Evolutionary conservation across 2,888 invertebrate species (phyloP).

Genomic region (Hecatera dysodea): DNA sequence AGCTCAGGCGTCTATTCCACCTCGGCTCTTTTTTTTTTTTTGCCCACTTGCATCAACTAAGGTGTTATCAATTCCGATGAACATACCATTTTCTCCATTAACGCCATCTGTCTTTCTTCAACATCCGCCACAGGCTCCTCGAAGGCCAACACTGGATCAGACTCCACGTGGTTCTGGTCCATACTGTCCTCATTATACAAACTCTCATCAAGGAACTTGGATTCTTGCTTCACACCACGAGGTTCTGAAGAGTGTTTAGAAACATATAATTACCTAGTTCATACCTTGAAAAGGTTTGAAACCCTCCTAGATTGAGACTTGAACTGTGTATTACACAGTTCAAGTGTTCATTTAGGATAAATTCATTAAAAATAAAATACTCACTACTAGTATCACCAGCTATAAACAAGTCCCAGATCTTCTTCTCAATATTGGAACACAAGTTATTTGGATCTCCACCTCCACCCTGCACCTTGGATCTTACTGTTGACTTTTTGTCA

Average conservation of each 20-base stretch:
- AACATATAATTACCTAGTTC: no score
- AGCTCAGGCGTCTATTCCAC: no score
- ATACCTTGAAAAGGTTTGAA: no score
- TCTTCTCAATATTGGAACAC: conserved; percentile 85
- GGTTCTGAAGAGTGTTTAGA: conserved; percentile 67
- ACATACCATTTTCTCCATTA: conserved; percentile 86
- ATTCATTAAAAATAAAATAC: conserved; percentile 49
- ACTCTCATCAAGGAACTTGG: conserved; percentile 77
- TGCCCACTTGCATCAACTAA: no score
- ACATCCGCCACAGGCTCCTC: conserved; percentile 76
- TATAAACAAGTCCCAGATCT: conserved; percentile 85
- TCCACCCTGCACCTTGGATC: conserved; percentile 81
- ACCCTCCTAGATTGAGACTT: no score
- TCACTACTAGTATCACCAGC: conserved; percentile 73
- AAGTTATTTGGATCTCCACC: conserved; percentile 83
- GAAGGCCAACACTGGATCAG: conserved; percentile 75
- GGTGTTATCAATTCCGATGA: background rate
- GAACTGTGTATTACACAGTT: no score
- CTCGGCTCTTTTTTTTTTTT: no score
- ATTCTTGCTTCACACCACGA: conserved; percentile 80
- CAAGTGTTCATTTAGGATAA: no score
- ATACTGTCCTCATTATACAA: conserved; percentile 79
- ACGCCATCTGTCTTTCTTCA: conserved; percentile 81
- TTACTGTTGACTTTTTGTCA: conserved; percentile 86
- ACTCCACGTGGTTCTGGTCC: conserved; percentile 77